Evolutionary conservation across 2,797 vertebrate genomes (phyloP).

Genomic region (Leuciscus waleckii): DNA sequence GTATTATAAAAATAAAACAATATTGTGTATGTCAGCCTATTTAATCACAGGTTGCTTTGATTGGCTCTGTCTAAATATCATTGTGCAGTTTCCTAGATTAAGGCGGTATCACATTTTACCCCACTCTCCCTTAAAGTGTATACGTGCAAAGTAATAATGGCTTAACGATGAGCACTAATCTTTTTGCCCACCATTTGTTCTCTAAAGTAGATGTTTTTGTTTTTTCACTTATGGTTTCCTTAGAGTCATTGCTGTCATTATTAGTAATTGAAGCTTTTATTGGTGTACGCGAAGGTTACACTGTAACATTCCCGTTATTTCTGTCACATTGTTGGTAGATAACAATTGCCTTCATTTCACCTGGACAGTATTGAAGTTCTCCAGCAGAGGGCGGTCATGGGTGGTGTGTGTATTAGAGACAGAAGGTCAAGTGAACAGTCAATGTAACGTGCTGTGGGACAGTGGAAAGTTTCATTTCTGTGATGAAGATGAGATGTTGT

Average conservation of each 20-base stretch:
- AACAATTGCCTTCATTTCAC: neutral
- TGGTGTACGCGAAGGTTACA: neutral
- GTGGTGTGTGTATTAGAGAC: neutral
- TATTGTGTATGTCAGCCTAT: neutral
- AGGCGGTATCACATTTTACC: neutral
- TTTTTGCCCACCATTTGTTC: neutral
- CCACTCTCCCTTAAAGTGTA: neutral
- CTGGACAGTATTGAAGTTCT: neutral
- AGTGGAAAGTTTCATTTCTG: neutral
- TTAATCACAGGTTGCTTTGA: neutral
- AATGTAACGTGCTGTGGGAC: neutral
- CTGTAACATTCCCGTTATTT: neutral
- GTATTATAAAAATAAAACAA: neutral
- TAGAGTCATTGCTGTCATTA: neutral
- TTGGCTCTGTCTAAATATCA: neutral
- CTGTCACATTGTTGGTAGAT: neutral
- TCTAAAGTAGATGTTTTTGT: neutral
- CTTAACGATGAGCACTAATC: neutral
- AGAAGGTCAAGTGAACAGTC: conserved; percentile 5
- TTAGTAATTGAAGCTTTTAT: neutral
- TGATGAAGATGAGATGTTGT: neutral
- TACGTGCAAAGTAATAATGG: neutral
- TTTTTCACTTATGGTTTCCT: neutral
- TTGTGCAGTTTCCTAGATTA: neutral
- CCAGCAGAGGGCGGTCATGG: conserved; percentile 23